Evolutionary conservation across 2,888 invertebrate genomes (phyloP), one percentile per base, ranked within the genome.

Genomic region (Geophilus truncorum): DNA sequence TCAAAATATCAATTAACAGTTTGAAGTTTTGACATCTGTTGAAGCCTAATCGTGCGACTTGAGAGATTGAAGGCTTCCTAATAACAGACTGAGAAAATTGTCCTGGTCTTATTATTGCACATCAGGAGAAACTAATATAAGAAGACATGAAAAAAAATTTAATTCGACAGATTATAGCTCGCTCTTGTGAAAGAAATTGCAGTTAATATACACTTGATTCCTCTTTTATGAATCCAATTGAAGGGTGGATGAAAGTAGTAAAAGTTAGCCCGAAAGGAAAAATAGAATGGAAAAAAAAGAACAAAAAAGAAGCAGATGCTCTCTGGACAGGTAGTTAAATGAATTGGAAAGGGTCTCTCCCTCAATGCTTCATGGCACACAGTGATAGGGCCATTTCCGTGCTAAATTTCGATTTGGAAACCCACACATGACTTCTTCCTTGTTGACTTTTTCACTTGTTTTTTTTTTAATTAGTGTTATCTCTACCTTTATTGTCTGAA

Each of bases 21-120:
- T 70, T 51, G 3, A 70, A 70, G 70, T 25, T 70, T 70, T 70
- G 70, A 70, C 70, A 70, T 70, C 25, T 70, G 70, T 70, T 70
- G 51, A 51, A 18, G 51, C 5, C 51, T 70, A 70, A 70, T 28
- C 25, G 70, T 70, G 70, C 28, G 28, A 70, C 18, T n/a, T 51
- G 70, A 70, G 70, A 25, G 70, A 70, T 70, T 70, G 70, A 70
- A 70, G 70, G 70, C 70, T 70, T 70, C 70, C 70, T 70, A 70
- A 70, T 70, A 70, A 70, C 70, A 70, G 70, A 15, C 28, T n/a
- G 25, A 70, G 70, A 70, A 70, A 70, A 70, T 70, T 28, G 70
- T 70, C 25, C 70, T 70, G 10, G 70, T 15, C 9, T 70, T 70
- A 70, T 70, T 70, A 51, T 51, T 51, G 51, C 6, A 70, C 70